Evolutionary conservation across 2,888 invertebrate genomes (phyloP).

Genomic region (Bimastos eiseni): DNA sequence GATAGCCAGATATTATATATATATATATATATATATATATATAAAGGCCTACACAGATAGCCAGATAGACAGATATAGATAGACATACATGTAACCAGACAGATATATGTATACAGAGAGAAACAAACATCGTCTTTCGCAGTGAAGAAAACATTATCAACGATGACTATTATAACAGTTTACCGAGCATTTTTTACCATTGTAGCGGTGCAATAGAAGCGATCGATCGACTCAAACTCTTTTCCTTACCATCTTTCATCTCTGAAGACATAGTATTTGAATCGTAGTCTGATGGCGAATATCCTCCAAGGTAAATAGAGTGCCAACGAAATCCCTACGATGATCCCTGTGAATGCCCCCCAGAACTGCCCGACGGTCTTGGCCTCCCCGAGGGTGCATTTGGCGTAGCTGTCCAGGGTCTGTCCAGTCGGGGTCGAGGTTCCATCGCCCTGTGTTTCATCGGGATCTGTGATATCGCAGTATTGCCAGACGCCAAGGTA

Average conservation of each 20-base stretch:
- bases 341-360: constrained; percentile 32
- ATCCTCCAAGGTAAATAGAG: constrained; percentile 40
- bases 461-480: background rate
- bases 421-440: background rate
- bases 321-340: constrained; percentile 34
- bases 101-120: background rate
- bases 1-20: too few species aligned
- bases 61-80: background rate
- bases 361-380: constrained; percentile 34
- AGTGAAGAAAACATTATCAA: too few species aligned
- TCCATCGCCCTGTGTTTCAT: background rate
- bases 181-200: too few species aligned
- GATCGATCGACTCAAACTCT: background rate
- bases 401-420: background rate
- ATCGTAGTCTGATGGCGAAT: constrained; percentile 14
- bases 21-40: too few species aligned
- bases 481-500: constrained; percentile 38
- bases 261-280: constrained; percentile 22
- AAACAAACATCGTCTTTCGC: background rate
- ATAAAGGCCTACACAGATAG: too few species aligned
- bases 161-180: too few species aligned
- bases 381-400: background rate
- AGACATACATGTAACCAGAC: background rate
- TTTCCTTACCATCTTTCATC: constrained; percentile 31
- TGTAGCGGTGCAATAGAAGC: too few species aligned